Conservation (phyloP, 2,113 vertebrate species). For the Larimichthys crocea region DNA sequence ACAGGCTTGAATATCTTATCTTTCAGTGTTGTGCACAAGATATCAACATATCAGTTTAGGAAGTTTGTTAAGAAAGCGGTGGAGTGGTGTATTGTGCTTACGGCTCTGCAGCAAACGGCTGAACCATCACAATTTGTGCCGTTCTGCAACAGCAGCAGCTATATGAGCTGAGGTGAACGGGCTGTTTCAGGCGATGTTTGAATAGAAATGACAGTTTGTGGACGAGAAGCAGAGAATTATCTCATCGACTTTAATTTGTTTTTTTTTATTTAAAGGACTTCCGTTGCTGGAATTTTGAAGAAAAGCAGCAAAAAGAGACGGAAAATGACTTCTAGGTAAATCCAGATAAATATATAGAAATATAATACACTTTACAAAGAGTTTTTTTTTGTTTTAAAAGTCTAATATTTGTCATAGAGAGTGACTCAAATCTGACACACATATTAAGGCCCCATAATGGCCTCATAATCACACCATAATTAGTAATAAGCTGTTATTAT, state of each 20-base stretch:
- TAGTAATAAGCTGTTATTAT: background rate
- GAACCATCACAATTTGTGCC: background rate
- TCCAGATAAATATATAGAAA: background rate
- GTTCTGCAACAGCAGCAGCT: background rate
- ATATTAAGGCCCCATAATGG: background rate
- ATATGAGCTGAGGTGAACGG: background rate
- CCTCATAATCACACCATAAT: background rate
- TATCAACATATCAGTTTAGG: background rate
- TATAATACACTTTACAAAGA: background rate
- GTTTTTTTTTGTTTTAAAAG: background rate
- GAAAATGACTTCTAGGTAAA: background rate
- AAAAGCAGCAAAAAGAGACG: background rate
- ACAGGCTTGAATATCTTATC: background rate
- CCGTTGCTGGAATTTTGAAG: background rate
- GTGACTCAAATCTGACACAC: background rate
- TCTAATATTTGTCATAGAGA: background rate
- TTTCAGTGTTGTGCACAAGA: background rate
- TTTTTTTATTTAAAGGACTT: background rate
- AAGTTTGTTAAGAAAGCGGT: background rate
- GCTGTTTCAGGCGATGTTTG: background rate
- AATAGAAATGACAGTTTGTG: background rate
- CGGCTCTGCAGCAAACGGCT: background rate
- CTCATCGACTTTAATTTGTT: background rate
- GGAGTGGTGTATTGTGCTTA: background rate
- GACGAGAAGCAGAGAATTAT: background rate